Evolutionary conservation across 2,888 invertebrate species (phyloP).

Genomic region (Amphipoea oculea): DNA sequence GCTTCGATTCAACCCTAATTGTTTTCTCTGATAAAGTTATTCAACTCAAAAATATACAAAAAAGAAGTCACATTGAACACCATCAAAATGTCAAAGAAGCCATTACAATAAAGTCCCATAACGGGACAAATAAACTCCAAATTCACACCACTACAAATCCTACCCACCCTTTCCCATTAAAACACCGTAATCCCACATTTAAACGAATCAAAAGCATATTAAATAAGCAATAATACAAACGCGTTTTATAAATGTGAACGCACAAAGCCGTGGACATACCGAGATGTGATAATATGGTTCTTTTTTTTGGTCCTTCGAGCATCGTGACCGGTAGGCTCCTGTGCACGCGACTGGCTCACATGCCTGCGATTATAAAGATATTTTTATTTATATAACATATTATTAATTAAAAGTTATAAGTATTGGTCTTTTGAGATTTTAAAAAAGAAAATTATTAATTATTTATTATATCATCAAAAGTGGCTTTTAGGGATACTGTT

Average conservation of each 20-base stretch:
- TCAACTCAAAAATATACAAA: background rate
- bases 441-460: no score
- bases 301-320: constrained; percentile 59
- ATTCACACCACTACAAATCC: constrained; percentile 24
- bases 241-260: constrained; percentile 65
- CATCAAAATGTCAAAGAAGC: background rate
- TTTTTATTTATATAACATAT: constrained; percentile 23
- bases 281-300: constrained; percentile 57
- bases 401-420: constrained; percentile 11
- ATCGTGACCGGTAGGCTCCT: constrained; percentile 69
- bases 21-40: background rate
- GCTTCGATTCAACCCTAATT: no score
- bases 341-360: constrained; percentile 60
- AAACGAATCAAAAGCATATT: constrained; percentile 64
- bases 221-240: constrained; percentile 66
- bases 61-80: background rate
- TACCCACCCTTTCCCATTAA: constrained; percentile 44
- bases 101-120: constrained; percentile 15
- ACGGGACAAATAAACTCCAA: background rate
- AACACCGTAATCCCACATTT: constrained; percentile 47
- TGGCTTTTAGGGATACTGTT: no score
- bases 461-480: no score
- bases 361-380: constrained; percentile 54
- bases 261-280: constrained; percentile 60
- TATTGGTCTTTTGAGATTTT: background rate